Evolutionary conservation across 2,797 vertebrate genomes (phyloP), one percentile per base, ranked within the genome.

Genomic region (Pangasius krempfi): DNA sequence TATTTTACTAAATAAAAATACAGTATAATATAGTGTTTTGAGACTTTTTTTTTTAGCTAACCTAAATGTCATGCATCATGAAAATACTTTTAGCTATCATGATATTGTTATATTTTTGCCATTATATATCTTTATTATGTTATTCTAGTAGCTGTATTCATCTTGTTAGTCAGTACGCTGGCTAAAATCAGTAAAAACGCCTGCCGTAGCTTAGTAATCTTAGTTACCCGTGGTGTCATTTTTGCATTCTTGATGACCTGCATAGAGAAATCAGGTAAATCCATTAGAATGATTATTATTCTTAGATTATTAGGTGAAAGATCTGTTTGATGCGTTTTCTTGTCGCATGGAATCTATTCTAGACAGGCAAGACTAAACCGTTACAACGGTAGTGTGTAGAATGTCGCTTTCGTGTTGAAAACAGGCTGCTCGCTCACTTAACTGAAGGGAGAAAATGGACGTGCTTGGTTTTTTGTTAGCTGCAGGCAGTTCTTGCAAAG

Each of bases 401-500:
- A 81, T 37, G 37, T 37, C 9, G 1, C 30, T 62, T 60, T 13
- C 5, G 20, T 60, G 79, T 27, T 40, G 82, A 84, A 30, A 52
- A 30, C 80, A 62, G 1, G 12, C 8, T 22, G 25, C 40, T 47
- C 10, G 8, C 81, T 84, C 62, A 10, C 16, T 22, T 66, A 68
- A 22, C 50, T 85, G 79, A 79, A 33, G 40, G 9, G n/a, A 37
- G 60, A 40, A 50, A 58, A 80, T 58, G 50, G 40, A 13, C 5
- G 20, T 79, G 86, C 52, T 84, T 54, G 52, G 37, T 27, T 14
- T 22, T 89, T 85, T 76, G 85, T 68, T 89, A 72, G 86, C 89
- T 87, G 73, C 62, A 89, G 89, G 89, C 89, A 82, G 44, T 85
- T 85, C 68, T 88, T 66, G 62, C 79, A 44, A 66, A 62, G 2